Conservation (phyloP, 1,140 invertebrate species). For the Pseudomyrmex sp. region DNA sequence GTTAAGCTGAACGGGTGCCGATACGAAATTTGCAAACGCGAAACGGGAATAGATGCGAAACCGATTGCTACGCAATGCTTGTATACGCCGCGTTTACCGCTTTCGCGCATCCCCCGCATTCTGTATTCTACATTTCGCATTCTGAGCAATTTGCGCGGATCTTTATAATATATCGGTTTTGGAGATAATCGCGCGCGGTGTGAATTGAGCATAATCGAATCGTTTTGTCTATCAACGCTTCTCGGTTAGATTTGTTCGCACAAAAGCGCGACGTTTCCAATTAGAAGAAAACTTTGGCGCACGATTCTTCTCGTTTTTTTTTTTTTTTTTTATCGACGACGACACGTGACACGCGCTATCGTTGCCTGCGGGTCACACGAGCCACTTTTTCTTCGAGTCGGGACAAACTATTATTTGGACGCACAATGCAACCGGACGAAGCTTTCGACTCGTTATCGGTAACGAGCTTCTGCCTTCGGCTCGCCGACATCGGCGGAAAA, state of each 20-base stretch:
- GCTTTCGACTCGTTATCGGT: conserved; percentile 71
- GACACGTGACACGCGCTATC: conserved; percentile 29
- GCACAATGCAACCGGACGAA: conserved; percentile 65
- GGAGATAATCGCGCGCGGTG: conserved; percentile 39
- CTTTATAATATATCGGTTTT: conserved; percentile 9
- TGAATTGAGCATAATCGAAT: conserved; percentile 12
- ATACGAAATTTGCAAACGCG: conserved; percentile 39
- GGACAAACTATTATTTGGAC: conserved; percentile 62
- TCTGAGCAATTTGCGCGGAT: conserved; percentile 16
- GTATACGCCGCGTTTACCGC: conserved; percentile 2
- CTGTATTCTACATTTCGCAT: conserved; percentile 2
- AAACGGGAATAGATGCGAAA: conserved; percentile 10
- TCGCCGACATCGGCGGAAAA: conserved; percentile 61
- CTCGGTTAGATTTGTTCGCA: too few relatives aligned
- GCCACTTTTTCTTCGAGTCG: conserved; percentile 5
- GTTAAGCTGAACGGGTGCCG: conserved; percentile 14
- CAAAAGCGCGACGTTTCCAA: too few relatives aligned
- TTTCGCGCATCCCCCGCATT: neutral
- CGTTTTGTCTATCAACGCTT: conserved; percentile 4
- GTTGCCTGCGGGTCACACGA: conserved; percentile 42
- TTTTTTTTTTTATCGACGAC: conserved; percentile 28
- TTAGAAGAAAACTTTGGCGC: neutral
- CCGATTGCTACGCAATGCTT: conserved; percentile 24
- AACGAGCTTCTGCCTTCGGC: conserved; percentile 66
- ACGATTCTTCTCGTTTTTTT: conserved; percentile 30